phyloP scores from a whole-genome alignment of 2,888 invertebrate species.

The Tiliacea aurago region DNA sequence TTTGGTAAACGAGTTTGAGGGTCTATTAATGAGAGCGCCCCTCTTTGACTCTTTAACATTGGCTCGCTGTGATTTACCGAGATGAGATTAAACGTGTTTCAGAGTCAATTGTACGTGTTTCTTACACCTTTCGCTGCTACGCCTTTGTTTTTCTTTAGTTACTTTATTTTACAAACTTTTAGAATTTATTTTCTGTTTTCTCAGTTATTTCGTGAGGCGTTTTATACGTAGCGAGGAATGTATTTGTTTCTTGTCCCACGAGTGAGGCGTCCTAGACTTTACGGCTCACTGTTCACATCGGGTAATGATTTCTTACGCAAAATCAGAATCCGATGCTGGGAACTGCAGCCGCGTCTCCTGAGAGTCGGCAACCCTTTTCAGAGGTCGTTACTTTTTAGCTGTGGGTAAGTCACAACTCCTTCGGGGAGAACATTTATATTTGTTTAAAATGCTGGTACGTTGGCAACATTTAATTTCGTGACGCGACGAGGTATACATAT shows the following conservation, averaged over 20 bases:
- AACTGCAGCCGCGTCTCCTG: slow-evolving; percentile 71
- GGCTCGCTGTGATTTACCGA: slow-evolving; percentile 57
- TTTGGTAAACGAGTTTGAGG: slow-evolving; percentile 70
- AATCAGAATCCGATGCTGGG: slow-evolving; percentile 70
- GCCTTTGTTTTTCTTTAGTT: slow-evolving; percentile 17
- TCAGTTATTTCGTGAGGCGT: slow-evolving; percentile 26
- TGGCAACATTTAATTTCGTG: slow-evolving; percentile 71
- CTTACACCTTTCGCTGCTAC: slow-evolving; percentile 39
- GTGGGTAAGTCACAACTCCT: slow-evolving; percentile 69
- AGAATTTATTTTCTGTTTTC: slow-evolving; percentile 8
- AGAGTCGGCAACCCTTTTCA: slow-evolving; percentile 72
- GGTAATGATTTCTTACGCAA: slow-evolving; percentile 74
- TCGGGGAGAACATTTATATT: slow-evolving; percentile 72
- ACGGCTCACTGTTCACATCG: slow-evolving; percentile 69
- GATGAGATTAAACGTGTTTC: slow-evolving; percentile 55
- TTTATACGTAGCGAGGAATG: slow-evolving; percentile 21
- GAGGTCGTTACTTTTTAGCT: slow-evolving; percentile 75
- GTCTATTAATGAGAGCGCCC: slow-evolving; percentile 63
- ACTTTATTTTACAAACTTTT: slow-evolving; percentile 33
- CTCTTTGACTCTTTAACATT: slow-evolving; percentile 56
- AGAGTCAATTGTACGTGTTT: slow-evolving; percentile 52
- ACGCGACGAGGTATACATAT: slow-evolving; percentile 63
- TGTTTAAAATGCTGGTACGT: slow-evolving; percentile 73
- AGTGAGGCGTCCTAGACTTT: slow-evolving; percentile 60
- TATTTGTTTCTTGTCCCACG: slow-evolving; percentile 49